A percentile compares a stretch with the other conserved stretches of the same genome.
phyloP scores from a whole-genome alignment of 2,113 vertebrate species.

The Istiophorus platypterus region DNA sequence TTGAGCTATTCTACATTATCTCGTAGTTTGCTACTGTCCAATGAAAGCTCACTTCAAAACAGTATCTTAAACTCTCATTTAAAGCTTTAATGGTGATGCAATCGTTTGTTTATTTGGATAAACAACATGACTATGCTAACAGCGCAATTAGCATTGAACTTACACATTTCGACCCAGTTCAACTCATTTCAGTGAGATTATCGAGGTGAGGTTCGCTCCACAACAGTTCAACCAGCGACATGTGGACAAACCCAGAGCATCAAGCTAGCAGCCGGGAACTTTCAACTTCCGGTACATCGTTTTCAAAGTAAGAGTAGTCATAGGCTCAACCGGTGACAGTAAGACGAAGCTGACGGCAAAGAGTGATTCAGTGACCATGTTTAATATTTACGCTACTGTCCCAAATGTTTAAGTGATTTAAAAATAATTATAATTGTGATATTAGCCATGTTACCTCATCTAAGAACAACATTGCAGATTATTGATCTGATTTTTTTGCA shows the following conservation, averaged over 20 bases:
- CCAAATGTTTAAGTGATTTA: too few species aligned
- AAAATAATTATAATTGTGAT: too few species aligned
- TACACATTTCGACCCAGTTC: not conserved
- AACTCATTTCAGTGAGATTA: not conserved
- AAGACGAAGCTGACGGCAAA: not conserved
- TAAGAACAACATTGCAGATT: too few species aligned
- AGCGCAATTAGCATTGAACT: not conserved
- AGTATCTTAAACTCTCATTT: not conserved
- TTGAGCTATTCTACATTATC: too few species aligned
- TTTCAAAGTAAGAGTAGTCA: constrained; percentile 16
- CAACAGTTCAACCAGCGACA: not conserved
- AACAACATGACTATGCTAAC: not conserved
- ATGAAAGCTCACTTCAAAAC: not conserved
- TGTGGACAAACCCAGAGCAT: not conserved
- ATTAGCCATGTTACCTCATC: too few species aligned
- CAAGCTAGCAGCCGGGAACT: not conserved
- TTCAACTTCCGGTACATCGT: not conserved
- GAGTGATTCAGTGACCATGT: not conserved
- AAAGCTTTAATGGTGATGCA: not conserved
- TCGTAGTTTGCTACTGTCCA: not conserved
- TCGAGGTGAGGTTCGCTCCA: not conserved
- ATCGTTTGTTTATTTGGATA: not conserved
- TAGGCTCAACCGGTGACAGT: not conserved
- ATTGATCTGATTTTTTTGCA: too few species aligned
- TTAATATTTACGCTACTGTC: not conserved